Percentiles rank a stretch among this genome's conserved stretches.
Conservation (phyloP, 2,113 vertebrate genomes). For the Mixornis gularis region DNA sequence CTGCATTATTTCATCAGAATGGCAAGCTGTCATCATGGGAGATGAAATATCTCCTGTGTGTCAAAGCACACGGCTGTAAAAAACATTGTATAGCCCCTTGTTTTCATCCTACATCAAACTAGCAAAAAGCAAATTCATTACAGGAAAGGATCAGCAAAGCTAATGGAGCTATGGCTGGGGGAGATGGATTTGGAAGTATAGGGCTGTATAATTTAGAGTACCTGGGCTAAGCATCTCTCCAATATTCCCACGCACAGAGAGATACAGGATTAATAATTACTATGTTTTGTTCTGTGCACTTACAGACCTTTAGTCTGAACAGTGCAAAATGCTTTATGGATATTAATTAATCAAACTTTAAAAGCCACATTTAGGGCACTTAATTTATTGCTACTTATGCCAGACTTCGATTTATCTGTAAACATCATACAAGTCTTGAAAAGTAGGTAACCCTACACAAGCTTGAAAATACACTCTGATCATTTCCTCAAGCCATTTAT, state of each 20-base stretch:
- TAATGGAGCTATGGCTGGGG: neutral
- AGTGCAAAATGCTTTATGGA: neutral
- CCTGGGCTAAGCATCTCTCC: neutral
- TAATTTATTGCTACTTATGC: neutral
- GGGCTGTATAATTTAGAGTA: neutral
- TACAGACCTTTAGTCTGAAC: neutral
- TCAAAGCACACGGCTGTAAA: neutral
- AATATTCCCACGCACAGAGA: neutral
- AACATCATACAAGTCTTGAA: neutral
- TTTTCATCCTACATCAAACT: neutral
- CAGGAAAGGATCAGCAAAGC: neutral
- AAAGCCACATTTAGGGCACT: neutral
- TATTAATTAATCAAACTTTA: conserved; percentile 25
- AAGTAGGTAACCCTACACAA: neutral
- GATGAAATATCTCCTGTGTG: neutral
- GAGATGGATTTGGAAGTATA: neutral
- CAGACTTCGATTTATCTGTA: neutral
- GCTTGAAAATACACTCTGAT: neutral
- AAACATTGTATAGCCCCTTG: neutral
- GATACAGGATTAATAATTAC: neutral
- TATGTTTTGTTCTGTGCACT: neutral
- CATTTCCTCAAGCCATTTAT: neutral
- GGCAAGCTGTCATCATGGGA: neutral
- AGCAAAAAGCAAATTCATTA: neutral
- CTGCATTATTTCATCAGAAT: conserved; percentile 40